A percentile compares a stretch with the other conserved stretches of the same genome.
Conservation (phyloP, 2,888 invertebrate species). For the Hydrotaea diabolus region DNA sequence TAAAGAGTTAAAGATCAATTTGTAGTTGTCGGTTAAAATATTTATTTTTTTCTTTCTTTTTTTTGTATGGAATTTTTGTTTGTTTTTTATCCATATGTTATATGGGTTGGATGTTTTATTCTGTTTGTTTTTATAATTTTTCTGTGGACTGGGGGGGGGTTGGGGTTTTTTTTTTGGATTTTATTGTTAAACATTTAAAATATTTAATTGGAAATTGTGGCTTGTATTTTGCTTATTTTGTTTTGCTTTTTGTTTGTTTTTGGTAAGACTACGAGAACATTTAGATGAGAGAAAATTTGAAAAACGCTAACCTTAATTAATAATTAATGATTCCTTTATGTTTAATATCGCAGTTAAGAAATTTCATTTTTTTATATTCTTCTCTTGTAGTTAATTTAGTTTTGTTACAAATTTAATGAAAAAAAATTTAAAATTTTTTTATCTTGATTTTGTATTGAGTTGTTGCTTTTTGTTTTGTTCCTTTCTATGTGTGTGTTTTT, state of each 20-base stretch:
- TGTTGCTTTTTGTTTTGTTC: neutral
- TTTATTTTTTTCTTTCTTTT: too few relatives aligned
- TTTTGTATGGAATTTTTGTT: conserved; percentile 17
- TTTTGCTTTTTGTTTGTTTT: conserved; percentile 27
- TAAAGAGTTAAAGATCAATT: conserved; percentile 63
- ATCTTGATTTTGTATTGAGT: conserved; percentile 5
- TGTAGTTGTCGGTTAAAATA: conserved; percentile 29
- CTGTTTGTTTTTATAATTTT: conserved; percentile 19
- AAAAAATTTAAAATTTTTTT: conserved; percentile 58
- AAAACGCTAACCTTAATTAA: conserved; percentile 55
- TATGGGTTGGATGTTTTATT: conserved; percentile 28
- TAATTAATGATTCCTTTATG: conserved; percentile 38
- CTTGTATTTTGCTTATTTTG: conserved; percentile 36
- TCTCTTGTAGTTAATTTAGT: neutral
- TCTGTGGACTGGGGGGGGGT: conserved; percentile 17
- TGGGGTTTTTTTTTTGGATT: conserved; percentile 23
- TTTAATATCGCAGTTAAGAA: conserved; percentile 62
- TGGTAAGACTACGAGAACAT: conserved; percentile 61
- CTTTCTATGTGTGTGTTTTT: conserved; percentile 9
- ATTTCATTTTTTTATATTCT: conserved; percentile 37
- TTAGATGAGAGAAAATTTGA: conserved; percentile 62
- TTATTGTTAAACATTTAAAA: conserved; percentile 33
- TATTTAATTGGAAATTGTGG: conserved; percentile 25
- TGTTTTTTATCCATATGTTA: conserved; percentile 26
- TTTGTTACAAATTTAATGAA: conserved; percentile 35